Conservation (phyloP, 1,140 invertebrate genomes). For the Heliothis subflexa region DNA sequence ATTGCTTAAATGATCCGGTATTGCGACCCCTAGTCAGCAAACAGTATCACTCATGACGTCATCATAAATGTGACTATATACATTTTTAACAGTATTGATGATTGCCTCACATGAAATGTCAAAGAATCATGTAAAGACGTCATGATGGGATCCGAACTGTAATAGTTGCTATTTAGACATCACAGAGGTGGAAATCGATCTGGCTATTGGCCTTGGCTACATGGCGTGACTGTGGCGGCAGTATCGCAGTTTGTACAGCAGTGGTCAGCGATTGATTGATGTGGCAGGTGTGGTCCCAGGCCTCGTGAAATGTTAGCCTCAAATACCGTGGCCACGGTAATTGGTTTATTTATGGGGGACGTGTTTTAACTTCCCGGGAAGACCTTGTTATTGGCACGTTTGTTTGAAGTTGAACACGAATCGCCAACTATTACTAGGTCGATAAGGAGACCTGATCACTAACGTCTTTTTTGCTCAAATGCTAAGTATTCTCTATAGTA, state of each 20-base stretch:
- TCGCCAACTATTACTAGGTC: too few species aligned
- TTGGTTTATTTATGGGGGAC: slow-evolving; percentile 50
- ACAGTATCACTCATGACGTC: too few species aligned
- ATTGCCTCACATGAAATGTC: background rate
- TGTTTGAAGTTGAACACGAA: too few species aligned
- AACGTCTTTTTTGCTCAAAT: background rate
- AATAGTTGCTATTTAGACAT: slow-evolving; percentile 8
- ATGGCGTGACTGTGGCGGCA: slow-evolving; percentile 35
- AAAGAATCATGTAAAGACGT: background rate
- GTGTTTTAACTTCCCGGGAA: slow-evolving; percentile 47
- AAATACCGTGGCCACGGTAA: slow-evolving; percentile 38
- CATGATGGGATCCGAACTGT: background rate
- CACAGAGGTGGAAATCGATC: slow-evolving; percentile 32
- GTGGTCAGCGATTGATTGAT: slow-evolving; percentile 51
- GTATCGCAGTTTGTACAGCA: slow-evolving; percentile 46
- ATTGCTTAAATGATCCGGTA: too few species aligned
- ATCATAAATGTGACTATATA: background rate
- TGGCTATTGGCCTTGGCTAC: slow-evolving; percentile 12
- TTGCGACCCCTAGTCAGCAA: too few species aligned
- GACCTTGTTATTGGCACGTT: background rate
- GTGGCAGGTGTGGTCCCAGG: slow-evolving; percentile 40
- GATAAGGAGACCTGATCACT: background rate
- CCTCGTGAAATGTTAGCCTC: slow-evolving; percentile 32
- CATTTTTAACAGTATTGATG: background rate
- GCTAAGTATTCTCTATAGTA: background rate